phyloP scores from a whole-genome alignment of 2,113 vertebrate genomes.

The Hoplias malabaricus region DNA sequence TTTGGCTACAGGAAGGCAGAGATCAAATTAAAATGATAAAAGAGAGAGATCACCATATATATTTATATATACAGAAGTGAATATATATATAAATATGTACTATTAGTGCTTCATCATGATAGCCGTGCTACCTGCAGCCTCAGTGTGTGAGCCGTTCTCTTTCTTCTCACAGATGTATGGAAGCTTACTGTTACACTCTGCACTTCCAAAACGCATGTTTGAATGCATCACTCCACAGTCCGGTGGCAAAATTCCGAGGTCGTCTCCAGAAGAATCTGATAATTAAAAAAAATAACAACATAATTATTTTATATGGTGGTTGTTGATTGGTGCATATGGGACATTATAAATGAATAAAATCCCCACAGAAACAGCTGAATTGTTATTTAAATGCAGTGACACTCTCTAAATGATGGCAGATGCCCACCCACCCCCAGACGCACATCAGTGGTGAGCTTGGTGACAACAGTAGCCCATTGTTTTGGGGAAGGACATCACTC shows the following conservation, averaged over 20 bases:
- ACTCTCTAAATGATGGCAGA: slow-evolving; percentile 50
- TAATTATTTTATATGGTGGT: not conserved
- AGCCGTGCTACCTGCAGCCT: slow-evolving; percentile 64
- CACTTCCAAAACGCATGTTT: slow-evolving; percentile 72
- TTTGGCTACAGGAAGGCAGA: slow-evolving; percentile 67
- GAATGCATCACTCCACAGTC: slow-evolving; percentile 83
- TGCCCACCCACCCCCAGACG: slow-evolving; percentile 49
- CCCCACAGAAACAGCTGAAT: slow-evolving; percentile 56
- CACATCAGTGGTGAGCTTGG: slow-evolving; percentile 54
- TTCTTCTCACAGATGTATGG: slow-evolving; percentile 89
- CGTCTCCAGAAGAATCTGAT: not conserved
- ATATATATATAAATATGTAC: not conserved
- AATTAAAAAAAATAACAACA: too few relatives aligned
- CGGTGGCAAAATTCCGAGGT: slow-evolving; percentile 58
- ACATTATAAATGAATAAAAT: slow-evolving; percentile 42
- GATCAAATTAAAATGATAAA: too few relatives aligned
- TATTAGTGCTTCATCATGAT: not conserved
- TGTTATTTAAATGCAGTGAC: slow-evolving; percentile 60
- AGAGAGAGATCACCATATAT: too few relatives aligned
- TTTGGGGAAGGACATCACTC: not conserved
- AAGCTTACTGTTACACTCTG: slow-evolving; percentile 75
- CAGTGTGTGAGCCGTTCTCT: slow-evolving; percentile 45
- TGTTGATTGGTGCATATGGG: too few relatives aligned
- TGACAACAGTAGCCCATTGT: slow-evolving; percentile 62
- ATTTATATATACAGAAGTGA: too few relatives aligned